Percentiles rank a stretch among this genome's conserved stretches.
phyloP scores from a whole-genome alignment of 2,113 vertebrate genomes.

The Pelmatolapia mariae region DNA sequence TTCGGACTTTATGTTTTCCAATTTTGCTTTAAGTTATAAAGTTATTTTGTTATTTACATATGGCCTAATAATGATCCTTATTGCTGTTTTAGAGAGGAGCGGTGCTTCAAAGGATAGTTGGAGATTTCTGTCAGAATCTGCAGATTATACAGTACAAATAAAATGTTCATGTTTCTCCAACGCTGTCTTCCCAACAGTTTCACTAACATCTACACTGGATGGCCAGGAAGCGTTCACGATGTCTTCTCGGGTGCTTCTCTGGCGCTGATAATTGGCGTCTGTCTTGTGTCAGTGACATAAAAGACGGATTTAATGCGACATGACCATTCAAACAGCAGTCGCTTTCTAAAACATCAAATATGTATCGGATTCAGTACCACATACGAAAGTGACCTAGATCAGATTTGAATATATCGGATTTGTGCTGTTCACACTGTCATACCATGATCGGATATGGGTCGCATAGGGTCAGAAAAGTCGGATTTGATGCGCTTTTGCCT shows the following conservation, averaged over 20 bases:
- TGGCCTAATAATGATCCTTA: fast-evolving
- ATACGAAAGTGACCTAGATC: fast-evolving
- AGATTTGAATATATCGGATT: neutral
- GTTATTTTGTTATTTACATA: fast-evolving
- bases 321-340: fast-evolving
- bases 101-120: neutral
- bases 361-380: neutral
- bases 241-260: fast-evolving
- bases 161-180: neutral
- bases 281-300: neutral
- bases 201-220: neutral
- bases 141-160: fast-evolving
- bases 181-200: neutral
- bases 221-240: fast-evolving
- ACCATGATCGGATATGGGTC: neutral
- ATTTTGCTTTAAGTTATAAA: fast-evolving
- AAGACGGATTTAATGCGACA: neutral
- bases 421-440: neutral
- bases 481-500: neutral
- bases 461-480: neutral
- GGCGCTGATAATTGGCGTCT: fast-evolving
- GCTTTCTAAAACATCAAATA: neutral
- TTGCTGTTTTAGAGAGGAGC: neutral
- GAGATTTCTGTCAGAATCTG: neutral
- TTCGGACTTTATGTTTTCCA: too few relatives aligned